A percentile compares a stretch with the other conserved stretches of the same genome.
Evolutionary conservation across 2,888 invertebrate genomes (phyloP).

Genomic region (Tolmerus cingulatus): DNA sequence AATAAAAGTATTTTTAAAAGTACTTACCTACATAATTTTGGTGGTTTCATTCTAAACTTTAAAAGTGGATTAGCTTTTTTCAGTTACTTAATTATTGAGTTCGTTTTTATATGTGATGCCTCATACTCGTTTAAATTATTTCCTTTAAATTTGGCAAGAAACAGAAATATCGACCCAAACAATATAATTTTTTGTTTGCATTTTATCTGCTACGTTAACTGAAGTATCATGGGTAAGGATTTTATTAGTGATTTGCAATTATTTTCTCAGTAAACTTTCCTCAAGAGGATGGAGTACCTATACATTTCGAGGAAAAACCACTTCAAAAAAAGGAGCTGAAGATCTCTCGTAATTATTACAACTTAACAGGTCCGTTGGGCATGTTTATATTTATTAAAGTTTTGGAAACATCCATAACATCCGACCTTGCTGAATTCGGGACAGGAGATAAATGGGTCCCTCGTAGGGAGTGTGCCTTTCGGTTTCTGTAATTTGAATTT

Average conservation of each 20-base stretch:
- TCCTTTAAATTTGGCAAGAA: no score
- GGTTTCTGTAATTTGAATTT: slow-evolving; percentile 41
- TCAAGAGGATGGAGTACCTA: neutral
- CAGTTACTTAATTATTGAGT: no score
- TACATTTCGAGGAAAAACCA: neutral
- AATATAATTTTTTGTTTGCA: neutral
- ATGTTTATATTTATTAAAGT: neutral
- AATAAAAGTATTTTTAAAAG: no score
- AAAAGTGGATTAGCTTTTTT: no score
- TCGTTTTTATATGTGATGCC: no score
- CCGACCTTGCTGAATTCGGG: neutral
- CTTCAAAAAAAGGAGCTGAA: neutral
- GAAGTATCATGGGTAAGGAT: no score
- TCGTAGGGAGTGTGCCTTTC: slow-evolving; percentile 6
- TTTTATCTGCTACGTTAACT: no score
- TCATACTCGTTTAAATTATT: no score
- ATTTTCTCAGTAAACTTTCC: neutral
- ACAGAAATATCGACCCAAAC: neutral
- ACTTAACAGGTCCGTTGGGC: neutral
- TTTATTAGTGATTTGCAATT: no score
- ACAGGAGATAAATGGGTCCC: neutral
- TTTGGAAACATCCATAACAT: neutral
- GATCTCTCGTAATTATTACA: neutral
- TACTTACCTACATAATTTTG: no score
- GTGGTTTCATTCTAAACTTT: no score